Percentiles rank a stretch among this genome's conserved stretches.
Conservation (phyloP, 2,113 vertebrate species). For the Amphiprion ocellaris region DNA sequence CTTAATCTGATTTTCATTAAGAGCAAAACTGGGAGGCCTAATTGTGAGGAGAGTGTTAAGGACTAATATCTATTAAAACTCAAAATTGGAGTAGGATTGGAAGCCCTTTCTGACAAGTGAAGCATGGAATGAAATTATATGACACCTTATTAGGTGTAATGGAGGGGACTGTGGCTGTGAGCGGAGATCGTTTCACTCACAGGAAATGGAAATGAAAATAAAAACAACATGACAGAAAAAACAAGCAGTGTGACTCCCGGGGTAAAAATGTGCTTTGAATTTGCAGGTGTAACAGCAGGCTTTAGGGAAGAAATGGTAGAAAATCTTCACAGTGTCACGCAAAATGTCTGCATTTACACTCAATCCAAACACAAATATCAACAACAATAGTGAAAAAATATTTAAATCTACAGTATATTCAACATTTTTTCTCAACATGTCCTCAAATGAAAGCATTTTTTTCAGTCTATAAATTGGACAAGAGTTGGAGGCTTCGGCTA, state of each 20-base stretch:
- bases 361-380: background rate
- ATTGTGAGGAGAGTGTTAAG: conserved; percentile 86
- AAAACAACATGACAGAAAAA: conserved; percentile 71
- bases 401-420: background rate
- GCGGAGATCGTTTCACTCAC: conserved; percentile 69
- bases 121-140: conserved; percentile 90
- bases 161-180: conserved; percentile 74
- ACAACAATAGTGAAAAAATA: background rate
- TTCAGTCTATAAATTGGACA: conserved; percentile 63
- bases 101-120: conserved; percentile 86
- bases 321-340: conserved; percentile 7
- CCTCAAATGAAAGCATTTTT: conserved; percentile 41
- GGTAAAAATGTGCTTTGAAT: conserved; percentile 48
- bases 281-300: conserved; percentile 16
- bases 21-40: conserved; percentile 85
- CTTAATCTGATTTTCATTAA: conserved; percentile 91
- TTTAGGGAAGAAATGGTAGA: conserved; percentile 16
- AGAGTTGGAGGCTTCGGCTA: conserved; percentile 65
- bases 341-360: background rate
- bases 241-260: conserved; percentile 25
- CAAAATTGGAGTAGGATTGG: conserved; percentile 85
- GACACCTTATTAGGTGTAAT: conserved; percentile 88
- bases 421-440: conserved; percentile 1
- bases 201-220: conserved; percentile 78
- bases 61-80: conserved; percentile 89